Percentiles rank a stretch among this genome's conserved stretches.
Evolutionary conservation across 2,797 vertebrate species (phyloP).

Genomic region (Brachyrhaphis roseni): DNA sequence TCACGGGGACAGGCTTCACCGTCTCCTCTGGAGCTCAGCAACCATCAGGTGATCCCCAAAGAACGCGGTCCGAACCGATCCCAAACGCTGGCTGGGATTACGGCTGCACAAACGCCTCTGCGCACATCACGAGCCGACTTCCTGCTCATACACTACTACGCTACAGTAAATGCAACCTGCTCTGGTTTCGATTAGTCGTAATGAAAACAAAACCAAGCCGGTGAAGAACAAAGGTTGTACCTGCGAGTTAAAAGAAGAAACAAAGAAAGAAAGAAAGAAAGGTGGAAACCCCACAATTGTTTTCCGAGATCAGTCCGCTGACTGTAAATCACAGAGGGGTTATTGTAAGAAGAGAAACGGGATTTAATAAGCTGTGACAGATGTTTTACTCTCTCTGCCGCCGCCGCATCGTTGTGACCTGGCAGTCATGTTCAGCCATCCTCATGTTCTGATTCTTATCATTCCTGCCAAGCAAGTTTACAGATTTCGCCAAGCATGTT

Average conservation of each 20-base stretch:
- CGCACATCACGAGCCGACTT: slow-evolving; percentile 50
- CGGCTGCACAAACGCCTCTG: slow-evolving; percentile 7
- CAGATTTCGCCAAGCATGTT: slow-evolving; percentile 25
- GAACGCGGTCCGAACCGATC: neutral
- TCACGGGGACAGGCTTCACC: slow-evolving; percentile 59
- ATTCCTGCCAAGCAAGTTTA: slow-evolving; percentile 66
- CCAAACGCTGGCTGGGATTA: neutral
- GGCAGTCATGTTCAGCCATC: slow-evolving; percentile 16
- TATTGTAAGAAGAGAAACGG: slow-evolving; percentile 49
- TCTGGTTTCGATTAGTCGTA: slow-evolving; percentile 66
- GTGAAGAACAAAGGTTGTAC: slow-evolving; percentile 19
- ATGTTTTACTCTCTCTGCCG: slow-evolving; percentile 46
- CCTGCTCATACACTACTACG: slow-evolving; percentile 60
- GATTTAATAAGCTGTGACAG: slow-evolving; percentile 60
- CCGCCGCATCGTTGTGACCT: slow-evolving; percentile 45
- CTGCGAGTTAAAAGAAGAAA: slow-evolving; percentile 23
- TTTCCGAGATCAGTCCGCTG: slow-evolving; percentile 34
- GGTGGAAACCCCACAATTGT: slow-evolving; percentile 28
- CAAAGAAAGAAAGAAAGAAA: slow-evolving; percentile 9
- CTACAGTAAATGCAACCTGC: slow-evolving; percentile 52
- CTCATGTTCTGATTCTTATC: slow-evolving; percentile 54
- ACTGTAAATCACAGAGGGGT: slow-evolving; percentile 50
- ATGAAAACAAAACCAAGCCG: slow-evolving; percentile 54
- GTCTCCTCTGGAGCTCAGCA: slow-evolving; percentile 12
- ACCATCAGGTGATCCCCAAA: neutral